Evolutionary conservation across 2,797 vertebrate genomes (phyloP).

Genomic region (Neosilurus hyrtlii): DNA sequence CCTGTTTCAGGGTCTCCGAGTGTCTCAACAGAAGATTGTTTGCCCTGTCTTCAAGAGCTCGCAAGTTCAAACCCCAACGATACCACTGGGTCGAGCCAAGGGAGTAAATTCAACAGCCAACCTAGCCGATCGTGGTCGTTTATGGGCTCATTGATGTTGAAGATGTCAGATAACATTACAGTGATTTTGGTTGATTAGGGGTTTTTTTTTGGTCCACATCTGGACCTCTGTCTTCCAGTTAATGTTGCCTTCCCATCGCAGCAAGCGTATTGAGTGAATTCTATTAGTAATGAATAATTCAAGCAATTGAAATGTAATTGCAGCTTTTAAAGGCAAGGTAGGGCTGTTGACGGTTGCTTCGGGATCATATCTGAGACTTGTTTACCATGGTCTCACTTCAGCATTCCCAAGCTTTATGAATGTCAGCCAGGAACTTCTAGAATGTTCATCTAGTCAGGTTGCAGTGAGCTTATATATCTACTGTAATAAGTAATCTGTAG

Average conservation of each 20-base stretch:
- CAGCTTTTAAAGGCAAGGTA: not conserved
- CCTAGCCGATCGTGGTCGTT: not conserved
- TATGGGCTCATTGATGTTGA: not conserved
- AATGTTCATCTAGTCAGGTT: not conserved
- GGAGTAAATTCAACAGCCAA: not conserved
- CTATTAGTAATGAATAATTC: not conserved
- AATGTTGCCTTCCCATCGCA: not conserved
- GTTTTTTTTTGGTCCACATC: not conserved
- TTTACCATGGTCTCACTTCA: not conserved
- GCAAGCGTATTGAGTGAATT: not conserved
- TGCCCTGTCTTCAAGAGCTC: not conserved
- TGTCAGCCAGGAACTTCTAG: constrained; percentile 4
- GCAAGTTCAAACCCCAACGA: not conserved
- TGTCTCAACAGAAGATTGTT: not conserved
- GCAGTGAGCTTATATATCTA: not conserved
- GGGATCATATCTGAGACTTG: constrained; percentile 9
- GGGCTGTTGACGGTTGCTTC: not conserved
- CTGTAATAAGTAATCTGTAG: not conserved
- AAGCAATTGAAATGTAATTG: not conserved
- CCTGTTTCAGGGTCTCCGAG: not conserved
- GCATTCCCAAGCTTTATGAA: constrained; percentile 3
- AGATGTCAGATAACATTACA: not conserved
- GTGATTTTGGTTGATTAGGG: too few relatives aligned
- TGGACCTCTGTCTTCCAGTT: not conserved
- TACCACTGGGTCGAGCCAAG: not conserved